phyloP scores from a whole-genome alignment of 2,888 invertebrate species.

The Alloplasta piceator region DNA sequence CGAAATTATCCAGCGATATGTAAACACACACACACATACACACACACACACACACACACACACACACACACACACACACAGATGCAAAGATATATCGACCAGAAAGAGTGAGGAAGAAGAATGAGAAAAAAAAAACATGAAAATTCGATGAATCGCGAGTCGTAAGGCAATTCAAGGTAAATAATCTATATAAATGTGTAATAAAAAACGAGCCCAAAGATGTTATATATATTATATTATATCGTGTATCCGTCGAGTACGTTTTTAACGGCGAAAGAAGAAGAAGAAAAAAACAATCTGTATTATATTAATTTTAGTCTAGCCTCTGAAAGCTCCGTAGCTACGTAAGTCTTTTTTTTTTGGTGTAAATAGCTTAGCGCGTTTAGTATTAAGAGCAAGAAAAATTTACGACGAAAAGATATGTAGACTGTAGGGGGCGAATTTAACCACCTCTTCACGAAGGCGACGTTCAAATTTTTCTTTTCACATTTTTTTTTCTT shows the following conservation, averaged over 20 bases:
- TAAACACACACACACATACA: constrained; percentile 30
- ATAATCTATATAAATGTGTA: constrained; percentile 82
- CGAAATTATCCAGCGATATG: constrained; percentile 25
- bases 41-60: constrained; percentile 5
- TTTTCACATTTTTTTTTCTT: constrained; percentile 13
- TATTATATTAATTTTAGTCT: constrained; percentile 82
- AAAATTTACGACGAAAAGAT: constrained; percentile 54
- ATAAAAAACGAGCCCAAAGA: constrained; percentile 83
- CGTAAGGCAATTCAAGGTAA: constrained; percentile 40
- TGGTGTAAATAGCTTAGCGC: constrained; percentile 81
- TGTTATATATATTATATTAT: constrained; percentile 78
- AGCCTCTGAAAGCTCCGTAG: constrained; percentile 77
- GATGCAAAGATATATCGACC: constrained; percentile 22
- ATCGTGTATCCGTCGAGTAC: constrained; percentile 78
- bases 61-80: not conserved
- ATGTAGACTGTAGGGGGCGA: constrained; percentile 63
- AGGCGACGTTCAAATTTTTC: constrained; percentile 30
- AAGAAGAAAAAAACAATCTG: constrained; percentile 68
- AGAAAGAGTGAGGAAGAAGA: constrained; percentile 21
- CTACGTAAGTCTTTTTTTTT: constrained; percentile 71
- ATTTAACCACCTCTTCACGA: constrained; percentile 61
- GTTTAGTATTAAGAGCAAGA: constrained; percentile 68
- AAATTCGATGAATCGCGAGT: constrained; percentile 50
- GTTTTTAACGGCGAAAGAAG: constrained; percentile 70
- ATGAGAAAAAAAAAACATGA: constrained; percentile 49